Evolutionary conservation across 2,113 vertebrate species (phyloP), one percentile per base, ranked within the genome.

Genomic region (Edolisoma coerulescens): DNA sequence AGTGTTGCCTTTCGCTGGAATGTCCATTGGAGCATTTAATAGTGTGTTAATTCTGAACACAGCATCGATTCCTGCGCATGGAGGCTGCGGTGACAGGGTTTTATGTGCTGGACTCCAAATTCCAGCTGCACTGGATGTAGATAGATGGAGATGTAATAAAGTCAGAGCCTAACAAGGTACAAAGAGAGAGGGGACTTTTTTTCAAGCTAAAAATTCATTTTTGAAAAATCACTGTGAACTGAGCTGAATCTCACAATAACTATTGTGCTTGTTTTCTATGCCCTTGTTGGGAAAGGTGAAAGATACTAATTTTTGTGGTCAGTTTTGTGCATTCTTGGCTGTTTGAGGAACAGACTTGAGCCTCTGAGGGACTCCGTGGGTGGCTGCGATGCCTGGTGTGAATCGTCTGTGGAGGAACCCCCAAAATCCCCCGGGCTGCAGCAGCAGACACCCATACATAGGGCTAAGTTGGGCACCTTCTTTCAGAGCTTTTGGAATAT

Each of bases 321-420:
- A 39, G 24, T 57, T 74, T 35, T 68, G 52, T 63, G 56, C 5
- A 3, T 73, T 81, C 77, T 44, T 73, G 41, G 54, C 84, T 71
- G 32, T 33, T 37, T 53, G 81, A 65, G 68, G 60, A 70, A 3
- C 15, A 32, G 54, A 10, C 45, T 44, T 3, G 5, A 59, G 52
- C 27, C 53, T 52, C 32, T 2, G 39, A 47, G 68, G 21, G 50
- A 9, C 35, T 33, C 1, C 16, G 45, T 42, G 74, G 69, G 81
- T 35, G 27, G 21, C 50, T 54, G 59, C 0, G 0, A 2, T 50
- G 41, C 41, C 59, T 20, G 0, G 1, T 17, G 44, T 13, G 24
- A 22, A 37, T 76, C 35, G 44, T 71, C 26, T 1, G 2, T n/a
- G 92, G 49, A 71, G 44, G 42, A 85, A 42, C 42, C 52, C 42